These are phyloP conservation scores for Heliconius himera DNA, from an alignment of 1,140 invertebrate genomes.

Conservation along the genomic window DNA sequence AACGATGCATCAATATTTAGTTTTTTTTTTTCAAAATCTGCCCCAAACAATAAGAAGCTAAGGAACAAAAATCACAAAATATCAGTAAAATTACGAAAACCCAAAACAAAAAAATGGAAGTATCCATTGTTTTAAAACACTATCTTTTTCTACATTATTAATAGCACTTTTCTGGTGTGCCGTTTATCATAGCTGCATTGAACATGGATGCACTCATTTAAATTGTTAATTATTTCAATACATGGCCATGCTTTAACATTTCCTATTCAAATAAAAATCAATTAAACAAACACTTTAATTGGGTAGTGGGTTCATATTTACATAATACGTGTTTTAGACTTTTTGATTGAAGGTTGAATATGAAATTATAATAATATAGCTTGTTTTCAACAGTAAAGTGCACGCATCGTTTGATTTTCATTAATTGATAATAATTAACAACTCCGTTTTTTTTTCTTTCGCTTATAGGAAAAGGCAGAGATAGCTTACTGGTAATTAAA, in stretches of 20 bases:
- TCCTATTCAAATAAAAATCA: constrained; percentile 6
- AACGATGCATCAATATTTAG: too few species aligned
- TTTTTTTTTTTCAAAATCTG: too few species aligned
- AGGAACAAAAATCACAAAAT: background rate
- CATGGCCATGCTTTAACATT: background rate
- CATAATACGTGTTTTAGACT: background rate
- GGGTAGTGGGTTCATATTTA: background rate
- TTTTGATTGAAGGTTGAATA: background rate
- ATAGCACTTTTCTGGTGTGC: background rate
- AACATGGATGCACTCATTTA: background rate
- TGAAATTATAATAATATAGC: background rate
- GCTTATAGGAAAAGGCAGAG: too few species aligned
- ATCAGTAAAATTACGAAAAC: too few species aligned
- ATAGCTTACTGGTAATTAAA: too few species aligned
- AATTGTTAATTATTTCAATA: constrained; percentile 7
- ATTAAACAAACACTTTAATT: constrained; percentile 5
- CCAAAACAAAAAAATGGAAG: too few species aligned
- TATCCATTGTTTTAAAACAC: too few species aligned
- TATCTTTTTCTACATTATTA: background rate
- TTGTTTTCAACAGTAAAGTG: background rate
- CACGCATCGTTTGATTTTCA: background rate
- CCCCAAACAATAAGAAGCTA: background rate
- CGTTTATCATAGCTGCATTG: background rate
- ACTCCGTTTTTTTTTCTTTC: too few species aligned
- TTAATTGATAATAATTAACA: background rate